phyloP scores from a whole-genome alignment of 92 coral and sea anemone genomes.

The Umimayanthus kanabou region DNA sequence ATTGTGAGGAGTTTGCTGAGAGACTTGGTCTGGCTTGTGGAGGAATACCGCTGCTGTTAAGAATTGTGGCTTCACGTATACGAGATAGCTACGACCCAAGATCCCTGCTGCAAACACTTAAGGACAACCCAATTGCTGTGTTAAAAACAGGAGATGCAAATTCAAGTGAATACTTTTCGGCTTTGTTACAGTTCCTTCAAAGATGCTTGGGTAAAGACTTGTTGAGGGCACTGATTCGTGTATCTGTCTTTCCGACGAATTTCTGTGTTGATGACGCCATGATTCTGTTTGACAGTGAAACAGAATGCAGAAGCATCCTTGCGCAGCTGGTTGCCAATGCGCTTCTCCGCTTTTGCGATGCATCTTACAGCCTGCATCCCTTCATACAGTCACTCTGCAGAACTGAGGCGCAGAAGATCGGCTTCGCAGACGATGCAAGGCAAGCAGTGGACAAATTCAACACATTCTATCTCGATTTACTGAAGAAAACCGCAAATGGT shows the following conservation, averaged over 20 bases:
- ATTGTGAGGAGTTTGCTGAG: slow-evolving; percentile 33
- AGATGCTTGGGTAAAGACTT: slow-evolving; percentile 50
- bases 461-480: slow-evolving; percentile 21
- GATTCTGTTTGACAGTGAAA: slow-evolving; percentile 49
- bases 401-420: slow-evolving; percentile 41
- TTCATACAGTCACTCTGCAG: slow-evolving; percentile 67
- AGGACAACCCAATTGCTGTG: slow-evolving; percentile 45
- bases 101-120: slow-evolving; percentile 40
- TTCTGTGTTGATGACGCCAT: slow-evolving; percentile 61
- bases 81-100: slow-evolving; percentile 23
- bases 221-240: slow-evolving; percentile 40
- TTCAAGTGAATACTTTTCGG: slow-evolving; percentile 11
- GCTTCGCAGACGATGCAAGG: slow-evolving; percentile 37
- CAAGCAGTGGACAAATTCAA: slow-evolving; percentile 38
- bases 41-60: slow-evolving; percentile 69
- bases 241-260: slow-evolving; percentile 66
- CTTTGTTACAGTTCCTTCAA: slow-evolving; percentile 56
- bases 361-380: slow-evolving; percentile 69
- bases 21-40: slow-evolving; percentile 58
- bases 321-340: slow-evolving; percentile 55
- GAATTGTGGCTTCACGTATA: slow-evolving; percentile 62
- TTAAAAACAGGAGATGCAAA: slow-evolving; percentile 36
- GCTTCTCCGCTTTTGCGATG: slow-evolving; percentile 52
- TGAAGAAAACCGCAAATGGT: slow-evolving; percentile 36
- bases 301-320: slow-evolving; percentile 33